Percentiles rank a stretch among this genome's conserved stretches.
phyloP scores from a whole-genome alignment of 1,140 invertebrate genomes.

The Drosophila carrolli region DNA sequence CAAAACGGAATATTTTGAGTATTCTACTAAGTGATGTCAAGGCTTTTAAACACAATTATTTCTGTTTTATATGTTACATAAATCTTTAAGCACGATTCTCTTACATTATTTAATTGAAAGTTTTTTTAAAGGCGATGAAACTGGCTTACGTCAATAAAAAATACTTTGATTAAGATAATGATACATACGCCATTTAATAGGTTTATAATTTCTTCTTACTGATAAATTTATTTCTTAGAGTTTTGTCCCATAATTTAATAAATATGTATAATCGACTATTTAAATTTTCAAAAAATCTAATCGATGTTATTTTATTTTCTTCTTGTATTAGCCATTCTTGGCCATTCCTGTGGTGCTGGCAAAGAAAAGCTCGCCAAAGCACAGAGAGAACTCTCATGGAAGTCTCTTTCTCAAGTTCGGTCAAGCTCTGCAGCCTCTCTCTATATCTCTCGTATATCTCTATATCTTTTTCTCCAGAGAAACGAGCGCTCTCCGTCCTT shows the following conservation, averaged over 20 bases:
- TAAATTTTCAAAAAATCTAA: background rate
- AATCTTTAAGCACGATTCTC: background rate
- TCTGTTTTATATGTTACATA: background rate
- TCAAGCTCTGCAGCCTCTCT: constrained; percentile 28
- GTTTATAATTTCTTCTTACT: too few species aligned
- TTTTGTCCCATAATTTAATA: too few species aligned
- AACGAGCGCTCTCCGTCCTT: constrained; percentile 60
- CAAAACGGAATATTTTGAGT: background rate
- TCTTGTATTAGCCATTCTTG: constrained; percentile 6
- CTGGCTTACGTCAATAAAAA: too few species aligned
- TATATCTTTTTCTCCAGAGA: constrained; percentile 26
- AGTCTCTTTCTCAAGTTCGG: constrained; percentile 27
- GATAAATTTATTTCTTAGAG: too few species aligned
- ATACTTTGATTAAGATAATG: too few species aligned
- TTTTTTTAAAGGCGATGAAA: background rate
- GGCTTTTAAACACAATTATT: background rate
- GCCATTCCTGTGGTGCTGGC: constrained; percentile 18
- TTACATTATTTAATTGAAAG: background rate
- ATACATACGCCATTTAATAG: too few species aligned
- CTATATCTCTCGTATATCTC: background rate
- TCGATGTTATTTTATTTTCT: background rate
- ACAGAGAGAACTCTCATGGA: constrained; percentile 49
- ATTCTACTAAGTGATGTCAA: background rate
- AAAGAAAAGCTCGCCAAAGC: constrained; percentile 65
- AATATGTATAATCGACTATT: too few species aligned